Base-by-base conservation (phyloP, 2,113 vertebrate species). In the Dissostichus mawsoni region DNA sequence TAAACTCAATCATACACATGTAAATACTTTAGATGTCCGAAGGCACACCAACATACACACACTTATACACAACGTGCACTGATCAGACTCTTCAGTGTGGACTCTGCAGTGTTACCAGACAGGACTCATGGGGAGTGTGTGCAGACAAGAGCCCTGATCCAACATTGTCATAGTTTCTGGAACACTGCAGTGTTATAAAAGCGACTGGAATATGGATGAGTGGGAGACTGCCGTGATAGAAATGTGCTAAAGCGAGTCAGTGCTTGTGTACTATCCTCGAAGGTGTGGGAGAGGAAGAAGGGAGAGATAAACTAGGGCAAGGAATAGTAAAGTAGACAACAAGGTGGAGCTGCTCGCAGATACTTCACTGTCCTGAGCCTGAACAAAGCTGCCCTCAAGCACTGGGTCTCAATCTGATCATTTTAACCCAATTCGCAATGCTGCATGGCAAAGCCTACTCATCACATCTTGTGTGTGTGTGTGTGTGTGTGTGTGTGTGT, bases 161-260 rank as follows among this genome's bases (percentile, higher is more conserved):
- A 68, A 79, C 55, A 67, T 81, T 83, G 61, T 59, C 74, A 63
- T 63, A 45, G 55, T 65, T 51, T 79, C 75, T 74, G 18, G 61
- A 65, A 36, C 55, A 29, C 87, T 66, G 71, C 80, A 74, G 70
- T 76, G 82, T 71, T 86, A 50, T 76, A 77, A 66, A 80, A 87
- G 69, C 5, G 48, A 41, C n/a, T 57, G 8, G 79, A 92, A 88
- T 93, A 87, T 85, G 79, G 61, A 92, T 89, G 84, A 89, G 85
- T 67, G 58, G 67, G 85, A 89, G 78, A 79, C 65, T 62, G 64
- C 64, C 7, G 18, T 77, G 81, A 90, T 76, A 83, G 83, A 90
- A 88, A 90, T 81, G 83, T 76, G 85, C 76, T 84, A 81, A 81
- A 85, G 75, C 25, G 62, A 82, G 65, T 68, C 50, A 23, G 71